Base-by-base conservation (phyloP, 2,113 vertebrate species). In the Oncorhynchus tshawytscha region DNA sequence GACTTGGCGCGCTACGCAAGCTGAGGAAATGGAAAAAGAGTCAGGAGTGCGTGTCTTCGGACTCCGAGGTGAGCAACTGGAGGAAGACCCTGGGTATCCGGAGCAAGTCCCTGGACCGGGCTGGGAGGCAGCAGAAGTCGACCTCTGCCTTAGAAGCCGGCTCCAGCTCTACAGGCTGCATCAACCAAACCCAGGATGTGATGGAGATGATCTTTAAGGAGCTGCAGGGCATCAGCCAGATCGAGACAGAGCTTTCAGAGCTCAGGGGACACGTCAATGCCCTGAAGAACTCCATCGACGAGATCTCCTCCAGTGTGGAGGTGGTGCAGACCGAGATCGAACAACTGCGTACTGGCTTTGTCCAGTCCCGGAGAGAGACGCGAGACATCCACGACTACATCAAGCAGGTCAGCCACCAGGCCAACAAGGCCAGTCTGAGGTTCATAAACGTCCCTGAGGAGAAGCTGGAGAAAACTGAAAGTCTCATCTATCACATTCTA, bases 161-260 rank as follows among this genome's bases (percentile, higher is more conserved):
- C 12, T 99, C 97, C 82, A 98, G 97, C 80, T 99, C 97, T 0
- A 97, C 97, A 2, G 96, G 96, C 70, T 98, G 96, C 85, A 97
- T 99, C 84, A 98, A 95, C 88, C 97, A 99, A 85, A 99, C 98
- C 5, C 97, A 98, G 6, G 97, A 99, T 90, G 97, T 99, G 72
- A 99, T 99, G 97, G 98, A 99, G 91, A 99, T 99, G 97, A 99
- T 99, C 80, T 99, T 99, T 74, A 99, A 98, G 88, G 98, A 99
- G 81, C 96, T 99, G 79, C 98, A 99, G 86, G 98, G 98, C 67
- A 99, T 99, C 88, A 99, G 98, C 88, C 98, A 99, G 88, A 99
- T 99, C 34, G 98, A 99, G 89, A 96, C 96, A 1, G 97, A 99
- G 88, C 94, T 99, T 48, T 96, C 95, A 70, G 98, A 99, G 86